Conservation (phyloP, 2,797 vertebrate genomes). For the Hafferia zeledoni region DNA sequence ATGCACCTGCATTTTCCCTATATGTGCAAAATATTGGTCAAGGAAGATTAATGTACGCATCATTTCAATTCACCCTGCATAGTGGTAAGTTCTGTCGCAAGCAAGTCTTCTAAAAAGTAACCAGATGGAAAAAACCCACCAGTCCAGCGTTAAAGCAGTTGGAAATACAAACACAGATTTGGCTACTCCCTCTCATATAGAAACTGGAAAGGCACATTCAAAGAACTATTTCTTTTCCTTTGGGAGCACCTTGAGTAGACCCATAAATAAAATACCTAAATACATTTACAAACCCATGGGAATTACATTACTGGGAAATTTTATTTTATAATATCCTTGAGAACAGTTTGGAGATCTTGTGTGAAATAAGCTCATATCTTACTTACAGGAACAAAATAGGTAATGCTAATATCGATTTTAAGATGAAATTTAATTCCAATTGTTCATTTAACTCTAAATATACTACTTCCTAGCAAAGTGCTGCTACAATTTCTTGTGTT, state of each 20-base stretch:
- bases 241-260: not conserved
- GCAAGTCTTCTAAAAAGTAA: not conserved
- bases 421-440: not conserved
- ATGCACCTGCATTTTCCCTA: not conserved
- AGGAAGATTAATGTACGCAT: not conserved
- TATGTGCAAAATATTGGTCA: not conserved
- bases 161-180: not conserved
- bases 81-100: not conserved
- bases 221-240: not conserved
- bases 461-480: not conserved
- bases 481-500: not conserved
- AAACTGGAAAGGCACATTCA: not conserved
- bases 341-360: not conserved
- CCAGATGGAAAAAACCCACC: rapidly evolving
- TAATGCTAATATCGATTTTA: not conserved
- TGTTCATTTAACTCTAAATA: not conserved
- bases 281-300: not conserved
- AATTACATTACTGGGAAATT: not conserved
- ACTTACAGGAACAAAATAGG: not conserved
- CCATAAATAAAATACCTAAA: not conserved
- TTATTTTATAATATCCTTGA: not conserved
- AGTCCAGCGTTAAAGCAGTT: not conserved
- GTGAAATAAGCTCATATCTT: not conserved
- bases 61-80: not conserved
- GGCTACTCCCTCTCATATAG: not conserved